Evolutionary conservation across 2,797 vertebrate species (phyloP), one percentile per base, ranked within the genome.

Genomic region (Gymnocypris eckloni): DNA sequence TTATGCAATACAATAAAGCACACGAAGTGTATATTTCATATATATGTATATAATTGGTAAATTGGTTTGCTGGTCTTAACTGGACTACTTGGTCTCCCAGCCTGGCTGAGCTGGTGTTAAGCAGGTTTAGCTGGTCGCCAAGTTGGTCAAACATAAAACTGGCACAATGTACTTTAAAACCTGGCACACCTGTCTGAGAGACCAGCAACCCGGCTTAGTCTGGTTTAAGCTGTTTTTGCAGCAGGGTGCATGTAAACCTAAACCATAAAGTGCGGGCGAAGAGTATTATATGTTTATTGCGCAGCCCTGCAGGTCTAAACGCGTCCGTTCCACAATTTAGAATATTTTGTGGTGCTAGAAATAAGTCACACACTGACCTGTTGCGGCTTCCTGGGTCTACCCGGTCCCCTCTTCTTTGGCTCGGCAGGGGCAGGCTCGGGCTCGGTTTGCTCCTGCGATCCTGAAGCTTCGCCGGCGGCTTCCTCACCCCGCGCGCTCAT

Each of bases 401-500:
- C 97, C 91, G 97, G 97, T 94, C 96, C 96, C 93, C 97, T 94
- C 95, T 97, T 97, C 94, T 94, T 96, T 66, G 97, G 95, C 93
- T 96, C 95, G 89, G 96, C 92, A 91, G 96, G 91, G 81, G 87
- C 86, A 70, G 90, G 96, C 95, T 77, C 75, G 72, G 72, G 75
- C 52, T 96, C 84, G 78, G 54, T 45, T 37, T 96, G 96, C 92
- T 96, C 96, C 94, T 93, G 96, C 61, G 91, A 94, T 85, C 96
- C 95, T 76, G 97, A 96, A 92, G 96, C 94, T 93, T 97, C 96
- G 92, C 95, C 96, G 93, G 95, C 94, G 93, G 95, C 94, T 95
- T 96, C 96, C 92, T 97, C 97, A 71, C 95, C 96, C 94, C 95
- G 96, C 93, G 96, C 94, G 91, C 97, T 98, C 97, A 98, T 98